phyloP scores from a whole-genome alignment of 2,888 invertebrate species.

The Cryptocephalus primarius region DNA sequence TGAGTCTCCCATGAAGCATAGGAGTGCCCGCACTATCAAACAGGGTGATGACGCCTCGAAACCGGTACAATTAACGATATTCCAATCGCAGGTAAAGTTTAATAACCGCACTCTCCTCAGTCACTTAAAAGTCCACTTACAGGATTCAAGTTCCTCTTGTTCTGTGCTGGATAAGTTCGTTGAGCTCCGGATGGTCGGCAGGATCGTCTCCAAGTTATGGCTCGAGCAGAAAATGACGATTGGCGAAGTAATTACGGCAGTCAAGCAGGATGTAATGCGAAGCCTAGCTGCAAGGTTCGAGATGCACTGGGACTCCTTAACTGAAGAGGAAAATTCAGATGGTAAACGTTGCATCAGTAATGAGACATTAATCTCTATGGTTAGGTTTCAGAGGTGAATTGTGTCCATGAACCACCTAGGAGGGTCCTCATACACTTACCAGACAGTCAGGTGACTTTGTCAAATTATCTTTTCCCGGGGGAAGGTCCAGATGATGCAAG shows the following conservation, averaged over 20 bases:
- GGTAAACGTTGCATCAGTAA: constrained; percentile 33
- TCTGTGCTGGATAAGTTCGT: no score
- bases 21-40: constrained; percentile 20
- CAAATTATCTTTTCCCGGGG: constrained; percentile 86
- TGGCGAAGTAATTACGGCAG: constrained; percentile 56
- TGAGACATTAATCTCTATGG: not conserved
- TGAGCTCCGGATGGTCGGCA: constrained; percentile 55
- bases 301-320: constrained; percentile 86
- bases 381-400: constrained; percentile 52
- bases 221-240: constrained; percentile 66
- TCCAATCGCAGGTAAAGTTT: constrained; percentile 35
- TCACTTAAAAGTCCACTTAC: not conserved
- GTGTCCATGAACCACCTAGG: constrained; percentile 82
- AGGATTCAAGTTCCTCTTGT: no score
- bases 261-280: constrained; percentile 75
- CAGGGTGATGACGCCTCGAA: constrained; percentile 38
- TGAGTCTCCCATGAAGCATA: constrained; percentile 43
- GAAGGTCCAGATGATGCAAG: constrained; percentile 76
- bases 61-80: constrained; percentile 53
- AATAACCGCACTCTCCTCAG: no score
- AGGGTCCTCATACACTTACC: constrained; percentile 70
- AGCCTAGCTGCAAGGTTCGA: constrained; percentile 78
- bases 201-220: constrained; percentile 64
- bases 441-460: constrained; percentile 54
- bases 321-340: constrained; percentile 69